phyloP scores from a whole-genome alignment of 2,888 invertebrate species.

The Leptinotarsa haldemani region DNA sequence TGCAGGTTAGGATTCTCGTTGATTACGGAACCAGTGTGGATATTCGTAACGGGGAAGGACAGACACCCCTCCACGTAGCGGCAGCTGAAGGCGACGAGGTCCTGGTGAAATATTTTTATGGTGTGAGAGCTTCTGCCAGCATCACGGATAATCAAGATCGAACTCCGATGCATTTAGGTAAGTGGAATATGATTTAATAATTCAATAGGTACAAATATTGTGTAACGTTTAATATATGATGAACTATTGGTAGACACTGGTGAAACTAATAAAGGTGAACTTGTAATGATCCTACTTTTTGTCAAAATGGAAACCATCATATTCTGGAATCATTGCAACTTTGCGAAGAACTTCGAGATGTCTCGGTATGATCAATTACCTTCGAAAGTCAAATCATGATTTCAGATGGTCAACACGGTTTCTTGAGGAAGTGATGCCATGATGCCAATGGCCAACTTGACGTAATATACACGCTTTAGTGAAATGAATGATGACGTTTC shows the following conservation, averaged over 20 bases:
- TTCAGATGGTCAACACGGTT: no score
- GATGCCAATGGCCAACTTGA: no score
- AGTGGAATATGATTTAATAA: background rate
- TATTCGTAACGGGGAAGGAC: conserved; percentile 92
- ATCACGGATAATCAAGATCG: conserved; percentile 97
- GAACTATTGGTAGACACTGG: no score
- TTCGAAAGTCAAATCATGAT: no score
- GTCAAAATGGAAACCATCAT: background rate
- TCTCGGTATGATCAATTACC: no score
- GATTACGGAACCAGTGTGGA: conserved; percentile 95
- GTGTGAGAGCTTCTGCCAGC: conserved; percentile 93
- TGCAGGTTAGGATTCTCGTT: conserved; percentile 80
- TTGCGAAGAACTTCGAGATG: no score
- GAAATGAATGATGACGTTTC: no score
- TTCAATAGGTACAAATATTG: no score
- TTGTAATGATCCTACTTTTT: background rate
- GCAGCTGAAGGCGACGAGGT: conserved; percentile 96
- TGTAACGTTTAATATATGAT: no score
- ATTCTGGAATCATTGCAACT: background rate
- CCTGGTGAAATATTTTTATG: conserved; percentile 94
- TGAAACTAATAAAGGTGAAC: no score
- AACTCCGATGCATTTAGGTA: conserved; percentile 73
- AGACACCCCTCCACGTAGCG: conserved; percentile 94
- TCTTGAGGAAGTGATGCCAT: no score
- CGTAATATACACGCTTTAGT: no score